These are phyloP conservation scores for Lacerta agilis DNA, from an alignment of 2,797 vertebrate genomes.

Conservation along the genomic window DNA sequence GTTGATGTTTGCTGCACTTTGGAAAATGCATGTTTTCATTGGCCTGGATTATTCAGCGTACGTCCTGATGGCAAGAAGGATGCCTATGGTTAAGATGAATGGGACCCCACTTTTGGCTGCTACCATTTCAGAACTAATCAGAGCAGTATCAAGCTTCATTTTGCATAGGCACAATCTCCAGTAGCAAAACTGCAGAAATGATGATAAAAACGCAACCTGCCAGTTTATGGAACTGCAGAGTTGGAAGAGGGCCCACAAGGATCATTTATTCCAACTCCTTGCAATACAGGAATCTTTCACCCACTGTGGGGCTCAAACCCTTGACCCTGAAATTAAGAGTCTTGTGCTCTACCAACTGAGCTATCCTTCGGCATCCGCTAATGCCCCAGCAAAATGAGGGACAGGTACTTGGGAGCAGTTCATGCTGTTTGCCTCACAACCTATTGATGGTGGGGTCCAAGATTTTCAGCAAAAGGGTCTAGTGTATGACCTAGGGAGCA, in stretches of 20 bases:
- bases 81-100: neutral
- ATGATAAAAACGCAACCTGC: neutral
- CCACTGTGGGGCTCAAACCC: too few relatives aligned
- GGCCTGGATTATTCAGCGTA: constrained; percentile 19
- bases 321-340: too few relatives aligned
- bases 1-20: neutral
- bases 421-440: neutral
- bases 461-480: neutral
- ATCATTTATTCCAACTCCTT: too few relatives aligned
- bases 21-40: neutral
- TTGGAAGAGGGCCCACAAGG: too few relatives aligned
- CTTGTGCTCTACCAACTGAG: too few relatives aligned
- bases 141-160: constrained; percentile 37
- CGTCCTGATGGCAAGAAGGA: neutral
- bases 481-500: neutral
- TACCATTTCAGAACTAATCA: neutral
- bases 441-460: too few relatives aligned
- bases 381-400: neutral
- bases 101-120: constrained; percentile 40
- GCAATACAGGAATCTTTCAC: too few relatives aligned
- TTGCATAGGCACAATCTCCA: constrained; percentile 15
- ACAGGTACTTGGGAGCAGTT: neutral
- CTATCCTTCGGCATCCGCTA: too few relatives aligned
- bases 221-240: neutral
- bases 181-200: neutral